phyloP scores from a whole-genome alignment of 2,888 invertebrate genomes.

The Drosophila acutilabella region DNA sequence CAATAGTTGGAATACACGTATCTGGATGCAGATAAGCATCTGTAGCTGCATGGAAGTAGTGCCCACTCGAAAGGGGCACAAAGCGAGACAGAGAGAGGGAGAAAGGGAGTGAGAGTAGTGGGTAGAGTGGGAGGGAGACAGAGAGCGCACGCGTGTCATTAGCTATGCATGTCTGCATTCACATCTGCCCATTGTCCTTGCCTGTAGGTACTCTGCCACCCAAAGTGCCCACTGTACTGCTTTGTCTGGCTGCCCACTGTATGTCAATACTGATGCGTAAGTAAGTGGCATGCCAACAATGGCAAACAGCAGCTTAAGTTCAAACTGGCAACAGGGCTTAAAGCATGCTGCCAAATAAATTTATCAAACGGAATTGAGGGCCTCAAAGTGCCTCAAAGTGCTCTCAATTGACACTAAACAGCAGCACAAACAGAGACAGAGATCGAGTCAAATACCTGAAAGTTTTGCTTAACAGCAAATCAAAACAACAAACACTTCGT shows the following conservation, averaged over 20 bases:
- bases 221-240: too few species aligned
- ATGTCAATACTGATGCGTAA: conserved; percentile 47
- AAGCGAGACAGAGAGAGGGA: neutral
- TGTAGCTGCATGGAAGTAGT: conserved; percentile 28
- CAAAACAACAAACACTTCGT: conserved; percentile 15
- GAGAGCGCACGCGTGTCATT: conserved; percentile 51
- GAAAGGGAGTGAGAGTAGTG: neutral
- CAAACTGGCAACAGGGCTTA: conserved; percentile 17
- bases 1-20: conserved; percentile 18
- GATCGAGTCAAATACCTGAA: neutral
- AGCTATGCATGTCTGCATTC: conserved; percentile 67
- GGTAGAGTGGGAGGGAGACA: neutral
- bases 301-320: conserved; percentile 15
- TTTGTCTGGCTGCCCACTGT: conserved; percentile 3
- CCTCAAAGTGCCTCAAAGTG: conserved; percentile 31
- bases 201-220: conserved; percentile 4
- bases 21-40: conserved; percentile 33
- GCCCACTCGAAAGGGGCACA: neutral
- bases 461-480: neutral
- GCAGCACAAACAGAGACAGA: conserved; percentile 5
- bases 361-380: conserved; percentile 16
- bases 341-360: conserved; percentile 40
- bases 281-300: conserved; percentile 14
- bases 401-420: conserved; percentile 22
- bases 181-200: conserved; percentile 66